A percentile compares a stretch with the other conserved stretches of the same genome.
These are phyloP conservation scores for Gasteruption jaculator DNA, from an alignment of 2,888 invertebrate genomes.

Conservation along the genomic window DNA sequence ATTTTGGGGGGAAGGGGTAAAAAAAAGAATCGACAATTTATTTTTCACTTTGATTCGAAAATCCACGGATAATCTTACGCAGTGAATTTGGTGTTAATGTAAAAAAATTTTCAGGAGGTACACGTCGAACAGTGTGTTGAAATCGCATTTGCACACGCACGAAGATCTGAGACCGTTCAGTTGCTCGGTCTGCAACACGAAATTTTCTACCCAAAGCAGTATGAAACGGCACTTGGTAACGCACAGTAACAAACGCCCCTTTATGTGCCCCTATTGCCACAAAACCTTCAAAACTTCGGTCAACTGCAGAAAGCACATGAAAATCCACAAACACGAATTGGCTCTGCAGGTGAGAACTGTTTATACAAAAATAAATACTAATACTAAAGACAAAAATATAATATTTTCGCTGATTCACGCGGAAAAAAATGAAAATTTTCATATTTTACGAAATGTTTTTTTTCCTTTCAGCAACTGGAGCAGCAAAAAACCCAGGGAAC, in stretches of 20 bases:
- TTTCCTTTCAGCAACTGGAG: conserved; percentile 33
- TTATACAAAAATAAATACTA: neutral
- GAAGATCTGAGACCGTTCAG: conserved; percentile 53
- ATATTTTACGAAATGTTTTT: conserved; percentile 2
- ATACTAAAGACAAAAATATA: too few relatives aligned
- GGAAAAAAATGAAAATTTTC: neutral
- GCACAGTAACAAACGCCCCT: conserved; percentile 50
- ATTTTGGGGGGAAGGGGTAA: too few relatives aligned
- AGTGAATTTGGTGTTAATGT: neutral
- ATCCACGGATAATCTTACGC: neutral
- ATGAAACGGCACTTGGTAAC: conserved; percentile 49
- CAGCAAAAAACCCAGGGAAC: conserved; percentile 30
- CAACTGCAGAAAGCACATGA: conserved; percentile 64
- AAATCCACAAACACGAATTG: conserved; percentile 57
- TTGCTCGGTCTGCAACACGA: conserved; percentile 54
- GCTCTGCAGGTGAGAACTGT: conserved; percentile 43
- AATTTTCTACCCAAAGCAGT: conserved; percentile 49
- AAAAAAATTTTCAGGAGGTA: conserved; percentile 52
- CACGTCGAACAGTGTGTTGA: conserved; percentile 57
- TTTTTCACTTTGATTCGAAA: too few relatives aligned
- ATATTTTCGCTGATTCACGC: neutral
- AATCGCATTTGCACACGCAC: conserved; percentile 57
- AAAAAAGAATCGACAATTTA: too few relatives aligned
- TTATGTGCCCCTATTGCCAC: conserved; percentile 48
- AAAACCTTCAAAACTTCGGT: conserved; percentile 51